phyloP scores from a whole-genome alignment of 2,797 vertebrate species.

The Podarcis siculus region DNA sequence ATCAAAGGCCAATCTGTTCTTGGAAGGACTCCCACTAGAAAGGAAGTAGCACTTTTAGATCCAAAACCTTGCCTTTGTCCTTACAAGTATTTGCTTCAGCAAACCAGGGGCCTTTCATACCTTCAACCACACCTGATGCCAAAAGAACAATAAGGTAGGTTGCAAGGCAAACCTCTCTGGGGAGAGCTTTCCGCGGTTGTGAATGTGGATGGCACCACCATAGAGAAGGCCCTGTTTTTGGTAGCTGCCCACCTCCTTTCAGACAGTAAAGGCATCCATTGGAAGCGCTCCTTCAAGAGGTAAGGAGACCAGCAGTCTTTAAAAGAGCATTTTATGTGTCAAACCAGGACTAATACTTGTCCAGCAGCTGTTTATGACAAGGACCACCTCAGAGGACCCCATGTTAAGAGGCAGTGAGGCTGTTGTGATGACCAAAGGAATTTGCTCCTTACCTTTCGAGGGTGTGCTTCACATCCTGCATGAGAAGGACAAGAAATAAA shows the following conservation, averaged over 20 bases:
- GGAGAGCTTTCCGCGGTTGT: background rate
- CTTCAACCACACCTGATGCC: background rate
- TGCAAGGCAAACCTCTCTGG: background rate
- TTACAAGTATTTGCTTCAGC: background rate
- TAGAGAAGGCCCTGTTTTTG: background rate
- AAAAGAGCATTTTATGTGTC: background rate
- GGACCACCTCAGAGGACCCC: background rate
- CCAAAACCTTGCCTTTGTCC: too few relatives aligned
- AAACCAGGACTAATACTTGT: background rate
- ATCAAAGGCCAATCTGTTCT: too few relatives aligned
- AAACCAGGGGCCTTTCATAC: background rate
- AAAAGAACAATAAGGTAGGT: background rate
- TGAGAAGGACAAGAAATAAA: slow-evolving; percentile 54
- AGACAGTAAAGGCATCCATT: too few relatives aligned
- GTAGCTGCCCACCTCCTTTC: background rate
- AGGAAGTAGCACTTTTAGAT: too few relatives aligned
- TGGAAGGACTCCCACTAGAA: too few relatives aligned
- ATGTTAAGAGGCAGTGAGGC: background rate
- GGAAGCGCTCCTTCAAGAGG: too few relatives aligned
- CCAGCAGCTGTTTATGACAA: background rate
- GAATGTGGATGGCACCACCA: too few relatives aligned
- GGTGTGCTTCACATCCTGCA: slow-evolving; percentile 75
- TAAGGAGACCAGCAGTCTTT: background rate
- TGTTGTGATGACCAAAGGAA: background rate
- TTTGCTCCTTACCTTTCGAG: slow-evolving; percentile 73